Evolutionary conservation across 37 sponge, comb jelly and placozoan species (phyloP), one percentile per base, ranked within the genome.

Genomic region (Dysidea cf. avara): DNA sequence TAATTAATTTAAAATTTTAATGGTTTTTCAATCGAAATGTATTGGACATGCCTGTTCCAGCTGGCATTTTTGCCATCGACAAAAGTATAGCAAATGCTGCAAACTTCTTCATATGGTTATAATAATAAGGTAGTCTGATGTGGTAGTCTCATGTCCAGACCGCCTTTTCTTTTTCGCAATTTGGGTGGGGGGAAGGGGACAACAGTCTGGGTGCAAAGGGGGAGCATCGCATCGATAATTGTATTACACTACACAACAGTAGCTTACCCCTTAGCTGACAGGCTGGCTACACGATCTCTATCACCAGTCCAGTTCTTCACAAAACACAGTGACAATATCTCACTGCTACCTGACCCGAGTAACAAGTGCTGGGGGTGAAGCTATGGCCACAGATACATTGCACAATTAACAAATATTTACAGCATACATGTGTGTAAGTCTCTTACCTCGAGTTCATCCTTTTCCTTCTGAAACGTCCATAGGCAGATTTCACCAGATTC

Each of bases 401-500:
- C 31, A 70, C 13, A 36, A 56, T 25, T 18, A 71, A 20, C 26
- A 17, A 68, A 52, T 53, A 68, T 20, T 30, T 68, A n/a, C 53
- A 68, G 7, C 13, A 9, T n/a, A n/a, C n/a, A n/a, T n/a, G n/a
- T n/a, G n/a, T n/a, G n/a, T n/a, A n/a, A n/a, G n/a, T n/a, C n/a
- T n/a, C n/a, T n/a, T n/a, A n/a, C n/a, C n/a, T n/a, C n/a, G 54
- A 79, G 81, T 1, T 68, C 53, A 0, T 66, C 71, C 31, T 70
- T 64, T 43, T 87, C 87, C 22, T 56, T 68, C 39, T 29, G 38
- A 17, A 87, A 46, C 31, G 75, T 76, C 95, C 95, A 94, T 5
- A 94, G 63, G 55, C 91, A 86, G 30, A 94, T 64, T 47, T 90
- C 87, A 7, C 95, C 95, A 12, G 71, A 74, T 40, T 53, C 21